These are phyloP conservation scores for Rugalucina vietnamica DNA, from an alignment of 2,888 invertebrate species.

Conservation along the genomic window DNA sequence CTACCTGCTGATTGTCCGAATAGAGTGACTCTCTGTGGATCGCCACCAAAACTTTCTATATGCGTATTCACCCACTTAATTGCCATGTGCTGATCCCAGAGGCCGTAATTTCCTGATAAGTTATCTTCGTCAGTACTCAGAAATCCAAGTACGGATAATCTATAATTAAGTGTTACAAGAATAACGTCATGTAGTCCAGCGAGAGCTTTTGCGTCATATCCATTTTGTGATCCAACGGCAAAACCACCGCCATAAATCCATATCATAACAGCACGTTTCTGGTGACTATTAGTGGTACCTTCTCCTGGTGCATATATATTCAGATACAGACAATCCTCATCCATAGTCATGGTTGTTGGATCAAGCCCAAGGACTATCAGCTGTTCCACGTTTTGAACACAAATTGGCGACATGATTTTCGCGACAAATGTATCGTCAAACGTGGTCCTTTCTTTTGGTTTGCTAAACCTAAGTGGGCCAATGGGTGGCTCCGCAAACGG, in stretches of 20 bases:
- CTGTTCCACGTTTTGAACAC: background rate
- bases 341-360: too few species aligned
- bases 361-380: too few species aligned
- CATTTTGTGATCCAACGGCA: background rate
- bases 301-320: background rate
- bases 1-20: background rate
- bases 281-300: background rate
- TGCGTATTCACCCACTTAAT: background rate
- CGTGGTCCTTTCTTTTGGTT: constrained; percentile 27
- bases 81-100: background rate
- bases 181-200: background rate
- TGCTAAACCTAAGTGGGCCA: constrained; percentile 51
- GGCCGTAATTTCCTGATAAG: background rate
- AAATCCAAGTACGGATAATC: background rate
- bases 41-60: background rate
- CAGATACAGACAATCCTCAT: background rate
- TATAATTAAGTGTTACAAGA: background rate
- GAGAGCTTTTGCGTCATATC: background rate
- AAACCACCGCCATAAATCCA: constrained; percentile 4
- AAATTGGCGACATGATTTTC: background rate
- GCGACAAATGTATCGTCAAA: constrained; percentile 37
- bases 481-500: constrained; percentile 62
- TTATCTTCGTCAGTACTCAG: background rate
- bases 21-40: background rate
- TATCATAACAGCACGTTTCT: background rate